Percentiles rank a stretch among this genome's conserved stretches.
phyloP scores from a whole-genome alignment of 2,797 vertebrate genomes.

The Myotis findleyi region DNA sequence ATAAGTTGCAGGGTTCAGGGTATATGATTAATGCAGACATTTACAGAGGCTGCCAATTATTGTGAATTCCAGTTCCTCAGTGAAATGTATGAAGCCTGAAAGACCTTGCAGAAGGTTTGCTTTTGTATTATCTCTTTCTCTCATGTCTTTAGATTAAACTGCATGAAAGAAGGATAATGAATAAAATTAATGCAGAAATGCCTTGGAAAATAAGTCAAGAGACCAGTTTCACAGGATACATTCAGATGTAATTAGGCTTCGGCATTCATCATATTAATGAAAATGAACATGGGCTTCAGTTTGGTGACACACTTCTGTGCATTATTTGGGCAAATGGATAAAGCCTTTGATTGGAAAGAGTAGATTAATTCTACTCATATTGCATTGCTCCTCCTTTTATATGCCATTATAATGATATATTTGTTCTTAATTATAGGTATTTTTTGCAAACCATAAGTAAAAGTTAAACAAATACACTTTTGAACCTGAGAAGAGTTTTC shows the following conservation, averaged over 20 bases:
- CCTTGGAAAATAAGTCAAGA: not conserved
- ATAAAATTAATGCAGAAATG: slow-evolving; percentile 50
- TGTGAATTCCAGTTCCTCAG: not conserved
- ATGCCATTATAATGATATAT: not conserved
- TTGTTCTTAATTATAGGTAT: not conserved
- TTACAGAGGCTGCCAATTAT: not conserved
- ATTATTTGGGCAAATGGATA: not conserved
- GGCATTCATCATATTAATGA: not conserved
- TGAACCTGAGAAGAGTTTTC: not conserved
- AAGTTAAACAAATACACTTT: not conserved
- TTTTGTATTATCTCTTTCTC: slow-evolving; percentile 42
- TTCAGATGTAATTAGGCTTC: slow-evolving; percentile 31
- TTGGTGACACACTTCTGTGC: not conserved
- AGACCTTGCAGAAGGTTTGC: not conserved
- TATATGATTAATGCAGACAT: not conserved
- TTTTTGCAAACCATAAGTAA: not conserved
- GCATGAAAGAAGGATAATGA: slow-evolving; percentile 6
- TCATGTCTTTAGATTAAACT: not conserved
- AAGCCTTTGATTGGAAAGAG: not conserved
- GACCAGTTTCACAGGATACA: not conserved
- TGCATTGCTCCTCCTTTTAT: not conserved
- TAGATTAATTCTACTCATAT: not conserved
- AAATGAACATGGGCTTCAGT: not conserved
- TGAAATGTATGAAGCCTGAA: slow-evolving; percentile 3
- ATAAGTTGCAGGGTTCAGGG: not conserved